Percentiles rank a stretch among this genome's conserved stretches.
phyloP scores from a whole-genome alignment of 2,113 vertebrate genomes.

The Amblyornis subalaris region DNA sequence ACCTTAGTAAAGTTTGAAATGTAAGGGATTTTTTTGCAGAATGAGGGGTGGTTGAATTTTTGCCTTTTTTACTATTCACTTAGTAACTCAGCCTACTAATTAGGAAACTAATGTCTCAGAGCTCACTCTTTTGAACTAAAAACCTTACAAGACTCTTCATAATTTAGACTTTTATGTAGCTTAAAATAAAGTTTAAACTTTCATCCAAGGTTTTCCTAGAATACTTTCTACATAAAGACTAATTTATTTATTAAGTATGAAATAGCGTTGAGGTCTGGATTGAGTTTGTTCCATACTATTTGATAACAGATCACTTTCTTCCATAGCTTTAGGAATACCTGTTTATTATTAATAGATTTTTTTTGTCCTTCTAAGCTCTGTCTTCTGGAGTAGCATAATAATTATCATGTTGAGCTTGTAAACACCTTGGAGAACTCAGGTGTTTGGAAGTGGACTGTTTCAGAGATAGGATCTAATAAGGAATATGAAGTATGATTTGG shows the following conservation, averaged over 20 bases:
- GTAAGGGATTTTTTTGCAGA: background rate
- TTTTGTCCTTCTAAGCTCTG: background rate
- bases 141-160: background rate
- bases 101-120: background rate
- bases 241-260: background rate
- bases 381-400: background rate
- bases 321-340: background rate
- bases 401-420: background rate
- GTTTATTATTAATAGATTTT: background rate
- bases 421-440: background rate
- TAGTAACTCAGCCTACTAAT: background rate
- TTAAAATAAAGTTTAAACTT: background rate
- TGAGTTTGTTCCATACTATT: background rate
- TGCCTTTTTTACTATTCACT: background rate
- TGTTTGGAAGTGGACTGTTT: background rate
- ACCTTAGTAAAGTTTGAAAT: background rate
- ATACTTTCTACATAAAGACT: background rate
- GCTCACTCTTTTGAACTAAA: background rate
- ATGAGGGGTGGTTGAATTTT: background rate
- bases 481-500: background rate
- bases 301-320: background rate
- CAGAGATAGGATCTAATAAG: background rate
- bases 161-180: background rate
- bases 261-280: background rate
- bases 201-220: background rate